Conservation (phyloP, 2,888 invertebrate genomes). For the Stratiomys singularior region DNA sequence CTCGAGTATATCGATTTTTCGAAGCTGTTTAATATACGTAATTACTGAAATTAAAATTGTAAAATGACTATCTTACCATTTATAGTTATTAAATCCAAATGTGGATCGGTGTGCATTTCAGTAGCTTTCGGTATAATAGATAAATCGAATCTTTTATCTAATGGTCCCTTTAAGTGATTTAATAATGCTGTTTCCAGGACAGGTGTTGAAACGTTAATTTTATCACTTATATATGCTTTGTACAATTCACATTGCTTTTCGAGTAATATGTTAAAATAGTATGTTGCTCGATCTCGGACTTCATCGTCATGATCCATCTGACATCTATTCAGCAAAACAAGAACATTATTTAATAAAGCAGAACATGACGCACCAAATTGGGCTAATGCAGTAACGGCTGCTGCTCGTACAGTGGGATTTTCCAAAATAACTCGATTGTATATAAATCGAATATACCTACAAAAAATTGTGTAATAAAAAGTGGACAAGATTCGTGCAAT, state of each 20-base stretch:
- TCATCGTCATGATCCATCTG: slow-evolving; percentile 98
- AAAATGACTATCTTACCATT: slow-evolving; percentile 49
- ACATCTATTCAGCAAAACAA: slow-evolving; percentile 83
- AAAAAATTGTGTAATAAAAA: slow-evolving; percentile 51
- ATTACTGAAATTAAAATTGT: too few relatives aligned
- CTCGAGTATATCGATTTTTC: slow-evolving; percentile 74
- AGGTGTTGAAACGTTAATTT: slow-evolving; percentile 83
- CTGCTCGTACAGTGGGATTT: slow-evolving; percentile 93
- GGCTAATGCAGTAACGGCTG: slow-evolving; percentile 96
- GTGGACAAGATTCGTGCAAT: not conserved
- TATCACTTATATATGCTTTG: slow-evolving; percentile 81
- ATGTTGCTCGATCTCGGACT: slow-evolving; percentile 96
- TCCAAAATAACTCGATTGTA: slow-evolving; percentile 95
- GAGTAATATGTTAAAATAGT: slow-evolving; percentile 88
- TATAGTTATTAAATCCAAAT: slow-evolving; percentile 61
- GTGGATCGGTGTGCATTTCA: slow-evolving; percentile 63
- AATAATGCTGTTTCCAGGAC: slow-evolving; percentile 88
- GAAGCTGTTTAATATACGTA: slow-evolving; percentile 54
- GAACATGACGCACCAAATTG: slow-evolving; percentile 98
- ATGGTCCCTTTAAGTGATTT: slow-evolving; percentile 79
- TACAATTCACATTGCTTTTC: slow-evolving; percentile 75
- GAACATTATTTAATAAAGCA: slow-evolving; percentile 85
- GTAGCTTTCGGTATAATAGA: slow-evolving; percentile 81
- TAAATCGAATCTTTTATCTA: slow-evolving; percentile 84
- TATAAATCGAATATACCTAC: slow-evolving; percentile 81